Conservation (phyloP, 2,797 vertebrate species). For the Melanotaenia parkinsoni region DNA sequence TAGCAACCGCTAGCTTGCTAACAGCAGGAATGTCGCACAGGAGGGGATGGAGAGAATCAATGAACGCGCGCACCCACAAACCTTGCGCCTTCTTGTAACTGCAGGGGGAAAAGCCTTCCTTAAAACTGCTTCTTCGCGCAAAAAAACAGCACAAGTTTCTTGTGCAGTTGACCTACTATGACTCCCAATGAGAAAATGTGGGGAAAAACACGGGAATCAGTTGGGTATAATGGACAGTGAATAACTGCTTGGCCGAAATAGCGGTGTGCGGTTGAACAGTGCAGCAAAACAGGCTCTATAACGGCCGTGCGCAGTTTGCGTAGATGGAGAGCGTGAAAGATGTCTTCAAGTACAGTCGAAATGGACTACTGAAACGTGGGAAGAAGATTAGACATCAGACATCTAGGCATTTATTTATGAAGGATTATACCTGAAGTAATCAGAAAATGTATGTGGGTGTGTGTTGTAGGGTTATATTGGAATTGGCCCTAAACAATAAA, state of each 20-base stretch:
- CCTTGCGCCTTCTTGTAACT: slow-evolving; percentile 47
- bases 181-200: background rate
- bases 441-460: no score
- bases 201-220: background rate
- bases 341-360: slow-evolving; percentile 27
- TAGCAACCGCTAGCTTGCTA: slow-evolving; percentile 47
- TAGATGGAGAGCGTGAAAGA: slow-evolving; percentile 2
- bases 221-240: background rate
- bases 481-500: background rate
- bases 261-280: slow-evolving; percentile 13
- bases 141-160: background rate
- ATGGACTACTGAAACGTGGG: background rate
- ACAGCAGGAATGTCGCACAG: slow-evolving; percentile 53
- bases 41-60: slow-evolving; percentile 57
- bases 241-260: slow-evolving; percentile 58
- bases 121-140: background rate
- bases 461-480: background rate
- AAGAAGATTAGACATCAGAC: background rate
- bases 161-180: background rate
- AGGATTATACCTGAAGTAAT: no score
- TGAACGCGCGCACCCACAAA: slow-evolving; percentile 59
- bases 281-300: background rate
- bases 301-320: slow-evolving; percentile 46
- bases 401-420: background rate
- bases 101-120: background rate